phyloP scores from a whole-genome alignment of 2,797 vertebrate species.

The Limnodromus scolopaceus region DNA sequence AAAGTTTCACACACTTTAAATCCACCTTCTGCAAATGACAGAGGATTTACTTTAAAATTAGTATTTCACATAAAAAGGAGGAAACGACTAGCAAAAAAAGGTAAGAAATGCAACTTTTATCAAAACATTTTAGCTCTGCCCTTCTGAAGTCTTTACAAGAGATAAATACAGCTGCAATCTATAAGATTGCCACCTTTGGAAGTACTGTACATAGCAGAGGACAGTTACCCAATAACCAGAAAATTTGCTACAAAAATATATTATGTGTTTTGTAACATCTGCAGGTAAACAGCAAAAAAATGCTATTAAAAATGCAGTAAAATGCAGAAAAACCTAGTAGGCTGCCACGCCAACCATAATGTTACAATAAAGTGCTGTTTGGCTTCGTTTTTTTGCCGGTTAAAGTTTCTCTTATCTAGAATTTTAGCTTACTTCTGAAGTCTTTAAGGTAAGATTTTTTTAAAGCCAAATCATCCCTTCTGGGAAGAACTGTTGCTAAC shows the following conservation, averaged over 20 bases:
- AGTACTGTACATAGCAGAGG: slow-evolving; percentile 65
- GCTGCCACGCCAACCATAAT: background rate
- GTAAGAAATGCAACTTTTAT: slow-evolving; percentile 62
- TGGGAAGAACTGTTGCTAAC: background rate
- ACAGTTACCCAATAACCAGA: slow-evolving; percentile 65
- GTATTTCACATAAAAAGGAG: slow-evolving; percentile 39
- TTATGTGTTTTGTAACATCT: slow-evolving; percentile 39
- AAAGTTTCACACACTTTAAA: background rate
- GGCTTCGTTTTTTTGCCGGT: slow-evolving; percentile 17
- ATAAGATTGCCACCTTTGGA: slow-evolving; percentile 62
- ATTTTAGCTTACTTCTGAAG: background rate
- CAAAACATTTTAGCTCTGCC: slow-evolving; percentile 67
- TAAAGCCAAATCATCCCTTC: background rate
- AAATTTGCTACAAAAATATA: slow-evolving; percentile 69
- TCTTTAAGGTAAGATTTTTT: background rate
- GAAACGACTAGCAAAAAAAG: slow-evolving; percentile 29
- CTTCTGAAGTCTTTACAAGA: slow-evolving; percentile 59
- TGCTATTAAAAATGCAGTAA: slow-evolving; percentile 35
- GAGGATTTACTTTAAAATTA: slow-evolving; percentile 26
- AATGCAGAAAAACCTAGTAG: slow-evolving; percentile 38
- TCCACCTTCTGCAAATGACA: slow-evolving; percentile 1
- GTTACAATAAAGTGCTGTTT: slow-evolving; percentile 62
- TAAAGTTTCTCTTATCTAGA: background rate
- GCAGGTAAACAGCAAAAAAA: slow-evolving; percentile 58
- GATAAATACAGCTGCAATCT: slow-evolving; percentile 65